Evolutionary conservation across 1,140 invertebrate genomes (phyloP), one percentile per base, ranked within the genome.

Genomic region (Zaprionus ornatus): DNA sequence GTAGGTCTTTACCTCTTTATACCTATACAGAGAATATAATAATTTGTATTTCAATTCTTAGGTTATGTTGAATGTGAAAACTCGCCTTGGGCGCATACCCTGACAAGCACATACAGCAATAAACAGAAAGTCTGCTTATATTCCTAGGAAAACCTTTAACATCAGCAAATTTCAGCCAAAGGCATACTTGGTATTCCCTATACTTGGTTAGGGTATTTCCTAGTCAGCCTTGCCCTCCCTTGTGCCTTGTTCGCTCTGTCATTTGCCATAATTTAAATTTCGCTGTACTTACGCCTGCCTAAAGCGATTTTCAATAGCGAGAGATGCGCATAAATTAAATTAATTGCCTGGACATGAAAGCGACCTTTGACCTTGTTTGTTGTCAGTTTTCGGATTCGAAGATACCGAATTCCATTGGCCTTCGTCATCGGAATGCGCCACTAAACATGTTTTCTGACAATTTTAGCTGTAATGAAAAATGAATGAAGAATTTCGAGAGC

Each of bases 241-340:
- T 25, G 9, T 29, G 17, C 9, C 50, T 54, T 54, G 50, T 50
- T 52, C 56, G 50, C 52, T 68, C 55, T 65, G 56, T 64, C 63
- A 67, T 73, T 70, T 65, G 69, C 65, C 69, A 80, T 74, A 57
- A 74, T 82, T 77, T 80, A 59, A 59, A 79, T 56, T 72, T 60
- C 15, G 73, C 23, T 65, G 74, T 32, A 32, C 29, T 32, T 32
- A 32, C 32, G 35, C 56, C 65, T 9, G 40, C 65, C 63, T 56
- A 71, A 60, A 75, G 66, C 79, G 69, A 23, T 87, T 80, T 88
- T 80, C 77, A 74, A 78, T 80, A 83, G 72, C 60, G 65, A 72
- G 37, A 68, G 54, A 62, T 56, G 67, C 65, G 19, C 59, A 79
- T 84, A 84, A 90, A 79, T 84, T 77, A 73, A 68, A 75, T 90